A percentile compares a stretch with the other conserved stretches of the same genome.
Conservation (phyloP, 2,797 vertebrate species). For the Leptodactylus fallax region DNA sequence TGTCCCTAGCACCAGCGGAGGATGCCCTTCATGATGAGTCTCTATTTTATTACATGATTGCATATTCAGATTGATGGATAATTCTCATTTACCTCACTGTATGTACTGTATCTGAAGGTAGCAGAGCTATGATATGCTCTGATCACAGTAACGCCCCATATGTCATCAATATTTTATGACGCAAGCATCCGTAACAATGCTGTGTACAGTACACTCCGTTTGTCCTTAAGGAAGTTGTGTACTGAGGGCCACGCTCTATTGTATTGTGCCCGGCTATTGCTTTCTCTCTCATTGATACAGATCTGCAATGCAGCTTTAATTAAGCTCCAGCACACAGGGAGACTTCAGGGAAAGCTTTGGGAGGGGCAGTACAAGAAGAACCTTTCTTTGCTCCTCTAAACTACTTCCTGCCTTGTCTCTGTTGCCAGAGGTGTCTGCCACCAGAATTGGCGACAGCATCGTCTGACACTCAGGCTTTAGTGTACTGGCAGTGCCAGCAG, state of each 20-base stretch:
- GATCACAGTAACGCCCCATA: not conserved
- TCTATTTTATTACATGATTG: not conserved
- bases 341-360: conserved; percentile 33
- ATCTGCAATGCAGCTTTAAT: conserved; percentile 61
- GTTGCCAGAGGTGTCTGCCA: conserved; percentile 61
- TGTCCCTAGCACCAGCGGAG: too few species aligned
- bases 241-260: not conserved
- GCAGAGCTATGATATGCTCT: not conserved
- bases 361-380: conserved; percentile 50
- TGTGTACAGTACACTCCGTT: not conserved
- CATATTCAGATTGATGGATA: too few species aligned
- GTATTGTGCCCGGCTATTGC: not conserved
- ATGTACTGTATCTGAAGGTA: not conserved
- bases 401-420: conserved; percentile 56
- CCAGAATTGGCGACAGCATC: conserved; percentile 55
- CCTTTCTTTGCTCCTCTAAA: conserved; percentile 38
- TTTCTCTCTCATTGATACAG: conserved; percentile 35
- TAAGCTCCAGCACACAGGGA: conserved; percentile 42
- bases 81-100: too few species aligned
- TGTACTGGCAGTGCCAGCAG: conserved; percentile 51
- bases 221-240: conserved; percentile 32
- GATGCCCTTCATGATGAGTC: not conserved
- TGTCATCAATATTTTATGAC: conserved; percentile 15
- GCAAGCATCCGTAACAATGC: not conserved
- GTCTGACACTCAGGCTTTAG: conserved; percentile 54